Percentiles rank a stretch among this genome's conserved stretches.
Evolutionary conservation across 2,113 vertebrate species (phyloP).

Genomic region (Sander lucioperca): DNA sequence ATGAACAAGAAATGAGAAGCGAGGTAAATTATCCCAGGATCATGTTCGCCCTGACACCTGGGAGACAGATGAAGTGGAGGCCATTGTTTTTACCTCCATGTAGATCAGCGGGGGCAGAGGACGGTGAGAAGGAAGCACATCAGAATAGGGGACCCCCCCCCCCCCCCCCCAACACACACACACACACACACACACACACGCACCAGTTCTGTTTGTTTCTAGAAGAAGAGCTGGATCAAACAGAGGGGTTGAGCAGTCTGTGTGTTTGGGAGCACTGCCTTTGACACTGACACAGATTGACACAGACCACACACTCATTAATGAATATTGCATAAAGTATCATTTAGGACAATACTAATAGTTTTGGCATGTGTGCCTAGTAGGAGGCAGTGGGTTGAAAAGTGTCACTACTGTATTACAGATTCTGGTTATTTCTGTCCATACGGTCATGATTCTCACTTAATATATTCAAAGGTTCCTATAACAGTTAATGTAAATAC

Average conservation of each 20-base stretch:
- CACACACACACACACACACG: too few species aligned
- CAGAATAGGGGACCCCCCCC: conserved; percentile 54
- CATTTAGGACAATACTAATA: conserved; percentile 12
- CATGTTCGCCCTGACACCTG: conserved; percentile 73
- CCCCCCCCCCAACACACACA: too few species aligned
- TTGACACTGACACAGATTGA: conserved; percentile 35
- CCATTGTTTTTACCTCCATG: conserved; percentile 59
- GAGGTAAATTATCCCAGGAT: conserved; percentile 59
- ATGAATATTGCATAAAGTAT: conserved; percentile 37
- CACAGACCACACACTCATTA: background rate
- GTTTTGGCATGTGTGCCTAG: conserved; percentile 12
- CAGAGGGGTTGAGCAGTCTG: conserved; percentile 40
- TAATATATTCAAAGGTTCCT: background rate
- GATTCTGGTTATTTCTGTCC: background rate
- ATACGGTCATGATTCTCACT: background rate
- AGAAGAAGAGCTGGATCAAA: conserved; percentile 61
- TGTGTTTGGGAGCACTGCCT: conserved; percentile 39
- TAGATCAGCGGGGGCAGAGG: conserved; percentile 47
- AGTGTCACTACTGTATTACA: conserved; percentile 1
- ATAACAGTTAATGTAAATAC: background rate
- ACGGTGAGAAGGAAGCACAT: conserved; percentile 16
- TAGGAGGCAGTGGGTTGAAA: background rate
- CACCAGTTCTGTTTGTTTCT: conserved; percentile 36
- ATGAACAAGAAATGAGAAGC: conserved; percentile 67
- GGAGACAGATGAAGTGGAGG: conserved; percentile 63